These are phyloP conservation scores for Geodia barretti DNA, from an alignment of 37 sponge, comb jelly and placozoan genomes.

Conservation along the genomic window DNA sequence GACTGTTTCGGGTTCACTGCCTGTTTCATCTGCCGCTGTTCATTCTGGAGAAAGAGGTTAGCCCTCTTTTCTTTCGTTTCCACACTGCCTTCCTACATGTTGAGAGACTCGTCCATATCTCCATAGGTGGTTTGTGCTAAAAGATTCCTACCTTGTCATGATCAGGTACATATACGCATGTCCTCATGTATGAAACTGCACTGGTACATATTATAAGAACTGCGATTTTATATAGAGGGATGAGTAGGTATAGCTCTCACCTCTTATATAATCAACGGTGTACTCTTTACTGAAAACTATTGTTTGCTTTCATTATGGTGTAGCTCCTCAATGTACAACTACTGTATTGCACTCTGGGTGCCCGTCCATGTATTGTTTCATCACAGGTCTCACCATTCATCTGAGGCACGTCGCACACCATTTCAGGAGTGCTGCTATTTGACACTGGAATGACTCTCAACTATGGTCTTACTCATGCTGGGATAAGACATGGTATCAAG, in stretches of 20 bases:
- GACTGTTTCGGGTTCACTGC: slow-evolving; percentile 46
- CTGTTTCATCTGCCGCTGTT: slow-evolving; percentile 38
- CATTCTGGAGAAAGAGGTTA: slow-evolving; percentile 32
- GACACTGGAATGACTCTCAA: slow-evolving; percentile 9
- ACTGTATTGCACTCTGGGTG: too few species aligned
- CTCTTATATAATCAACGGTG: too few species aligned
- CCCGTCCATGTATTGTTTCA: background rate
- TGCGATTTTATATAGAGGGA: too few species aligned
- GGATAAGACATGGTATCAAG: slow-evolving; percentile 33
- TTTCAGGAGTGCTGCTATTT: slow-evolving; percentile 42
- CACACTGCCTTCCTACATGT: background rate
- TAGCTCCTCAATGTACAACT: too few species aligned
- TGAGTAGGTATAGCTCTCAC: too few species aligned
- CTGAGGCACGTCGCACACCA: background rate
- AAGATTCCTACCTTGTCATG: slow-evolving; percentile 34
- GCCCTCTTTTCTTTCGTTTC: background rate
- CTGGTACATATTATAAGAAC: too few species aligned
- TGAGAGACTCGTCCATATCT: too few species aligned
- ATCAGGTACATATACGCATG: slow-evolving; percentile 27
- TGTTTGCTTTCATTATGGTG: too few species aligned
- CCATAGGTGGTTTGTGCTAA: slow-evolving; percentile 48
- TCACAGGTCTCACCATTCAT: background rate
- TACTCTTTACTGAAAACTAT: too few species aligned
- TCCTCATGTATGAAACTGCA: background rate
- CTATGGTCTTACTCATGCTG: slow-evolving; percentile 21